Evolutionary conservation across 2,888 invertebrate species (phyloP).

Genomic region (Drosophila borealis): DNA sequence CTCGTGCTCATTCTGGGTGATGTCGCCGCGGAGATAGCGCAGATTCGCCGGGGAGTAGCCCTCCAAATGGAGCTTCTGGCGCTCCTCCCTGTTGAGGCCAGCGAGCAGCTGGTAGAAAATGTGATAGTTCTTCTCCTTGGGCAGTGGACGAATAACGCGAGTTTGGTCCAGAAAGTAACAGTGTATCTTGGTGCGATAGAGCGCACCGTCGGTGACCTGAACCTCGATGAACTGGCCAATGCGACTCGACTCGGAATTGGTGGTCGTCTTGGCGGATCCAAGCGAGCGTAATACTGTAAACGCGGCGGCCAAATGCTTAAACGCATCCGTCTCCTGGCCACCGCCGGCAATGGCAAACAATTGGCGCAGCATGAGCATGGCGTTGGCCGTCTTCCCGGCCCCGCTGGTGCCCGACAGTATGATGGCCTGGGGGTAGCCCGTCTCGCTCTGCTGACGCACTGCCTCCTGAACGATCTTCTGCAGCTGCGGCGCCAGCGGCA

Average conservation of each 20-base stretch:
- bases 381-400: conserved; percentile 96
- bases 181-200: conserved; percentile 97
- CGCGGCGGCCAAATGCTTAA: conserved; percentile 97
- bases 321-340: conserved; percentile 97
- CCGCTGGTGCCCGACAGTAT: conserved; percentile 96
- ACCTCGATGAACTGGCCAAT: conserved; percentile 98
- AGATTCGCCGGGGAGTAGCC: conserved; percentile 93
- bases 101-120: conserved; percentile 98
- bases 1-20: conserved; percentile 89
- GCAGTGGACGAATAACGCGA: conserved; percentile 93
- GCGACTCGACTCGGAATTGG: conserved; percentile 96
- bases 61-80: conserved; percentile 94
- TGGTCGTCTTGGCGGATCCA: conserved; percentile 95
- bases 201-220: conserved; percentile 96
- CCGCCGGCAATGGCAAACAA: conserved; percentile 97
- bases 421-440: conserved; percentile 97
- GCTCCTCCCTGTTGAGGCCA: conserved; percentile 94
- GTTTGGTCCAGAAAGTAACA: conserved; percentile 98
- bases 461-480: conserved; percentile 96
- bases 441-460: conserved; percentile 96
- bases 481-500: conserved; percentile 92
- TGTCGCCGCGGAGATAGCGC: conserved; percentile 92
- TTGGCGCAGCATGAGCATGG: conserved; percentile 95
- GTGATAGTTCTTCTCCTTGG: conserved; percentile 97
- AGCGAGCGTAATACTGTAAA: conserved; percentile 96